Base-by-base conservation (phyloP, 2,888 invertebrate species). In the Dorcus hopei region DNA sequence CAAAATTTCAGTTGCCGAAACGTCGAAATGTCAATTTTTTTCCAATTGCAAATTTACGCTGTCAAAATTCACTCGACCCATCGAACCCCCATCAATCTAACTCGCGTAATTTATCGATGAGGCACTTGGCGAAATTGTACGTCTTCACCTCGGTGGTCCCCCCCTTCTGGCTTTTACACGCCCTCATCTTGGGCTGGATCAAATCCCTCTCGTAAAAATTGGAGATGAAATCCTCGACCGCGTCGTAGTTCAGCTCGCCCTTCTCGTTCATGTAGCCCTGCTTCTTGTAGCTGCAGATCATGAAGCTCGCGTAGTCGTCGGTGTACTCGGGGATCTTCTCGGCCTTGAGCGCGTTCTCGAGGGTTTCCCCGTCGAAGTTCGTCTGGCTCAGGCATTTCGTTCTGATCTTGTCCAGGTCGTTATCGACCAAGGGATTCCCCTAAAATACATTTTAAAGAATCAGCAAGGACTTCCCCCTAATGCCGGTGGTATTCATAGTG, bases 201-300 rank as follows among this genome's bases (percentile, higher is more conserved):
- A 11, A 8, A 3, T 38, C 9, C 6, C 11, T 45, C 2, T 38
- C 39, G 38, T 54, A 54, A n/a, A 45, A 45, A 6, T n/a, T 26
- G 3, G 23, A 39, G 26, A 58, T 41, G 38, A 54, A 52, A 6
- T 51, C 50, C 51, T 58, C 49, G 43, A 58, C 50, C 9, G 42
- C 40, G 6, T 49, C 38, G 19, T 50, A 58, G 8, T 45, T 39
- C 26, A 58, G 9, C 9, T 39, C 40, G n/a, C 50, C 58, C 9
- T 50, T 38, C 7, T 50, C 54, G 41, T 58, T 45, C 8, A 58
- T 38, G 41, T 54, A 58, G 40, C 54, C 50, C 14, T 58, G 58
- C 9, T 45, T 49, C 26, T 50, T 58, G 50, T 58, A 58, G n/a
- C 50, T 38, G 40, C 58, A 58, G 23, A 54, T 51, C 43, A 58